These are phyloP conservation scores for Pteromalus puparum DNA, from an alignment of 1,140 invertebrate genomes.

Conservation along the genomic window DNA sequence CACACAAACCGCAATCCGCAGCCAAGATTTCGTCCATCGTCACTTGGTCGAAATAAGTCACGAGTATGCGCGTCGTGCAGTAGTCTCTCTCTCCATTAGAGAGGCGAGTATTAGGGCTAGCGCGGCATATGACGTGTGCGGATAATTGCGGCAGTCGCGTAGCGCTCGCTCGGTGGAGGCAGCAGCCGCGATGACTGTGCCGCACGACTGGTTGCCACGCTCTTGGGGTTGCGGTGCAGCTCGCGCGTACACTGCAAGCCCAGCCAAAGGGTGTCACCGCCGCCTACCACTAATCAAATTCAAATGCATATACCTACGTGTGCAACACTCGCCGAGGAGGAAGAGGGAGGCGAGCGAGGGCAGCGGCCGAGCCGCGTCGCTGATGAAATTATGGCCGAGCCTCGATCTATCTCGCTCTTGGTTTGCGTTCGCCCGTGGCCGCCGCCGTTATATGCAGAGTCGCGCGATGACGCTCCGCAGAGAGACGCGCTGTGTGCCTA, in stretches of 20 bases:
- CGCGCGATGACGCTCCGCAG: not conserved
- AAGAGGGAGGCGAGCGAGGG: slow-evolving; percentile 29
- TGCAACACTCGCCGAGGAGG: slow-evolving; percentile 28
- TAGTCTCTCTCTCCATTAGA: not conserved
- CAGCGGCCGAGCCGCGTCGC: slow-evolving; percentile 60
- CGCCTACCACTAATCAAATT: slow-evolving; percentile 70
- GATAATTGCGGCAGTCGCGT: slow-evolving; percentile 69
- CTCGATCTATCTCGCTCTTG: slow-evolving; percentile 10
- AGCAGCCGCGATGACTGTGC: slow-evolving; percentile 50
- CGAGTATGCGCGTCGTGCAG: not conserved
- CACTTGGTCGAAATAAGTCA: not conserved
- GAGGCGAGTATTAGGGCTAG: slow-evolving; percentile 41
- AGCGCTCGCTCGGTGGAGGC: slow-evolving; percentile 20
- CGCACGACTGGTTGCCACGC: slow-evolving; percentile 48
- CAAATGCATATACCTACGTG: slow-evolving; percentile 68
- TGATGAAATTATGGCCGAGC: slow-evolving; percentile 69
- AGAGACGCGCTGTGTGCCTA: not conserved
- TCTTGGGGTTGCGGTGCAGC: slow-evolving; percentile 66
- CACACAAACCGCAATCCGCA: not conserved
- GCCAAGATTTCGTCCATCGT: not conserved
- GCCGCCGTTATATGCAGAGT: not conserved
- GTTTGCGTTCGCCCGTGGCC: not conserved
- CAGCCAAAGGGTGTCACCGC: slow-evolving; percentile 68
- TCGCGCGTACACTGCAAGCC: not conserved
- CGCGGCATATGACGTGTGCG: slow-evolving; percentile 67